Evolutionary conservation across 2,888 invertebrate genomes (phyloP), one percentile per base, ranked within the genome.

Genomic region (Thera britannica): DNA sequence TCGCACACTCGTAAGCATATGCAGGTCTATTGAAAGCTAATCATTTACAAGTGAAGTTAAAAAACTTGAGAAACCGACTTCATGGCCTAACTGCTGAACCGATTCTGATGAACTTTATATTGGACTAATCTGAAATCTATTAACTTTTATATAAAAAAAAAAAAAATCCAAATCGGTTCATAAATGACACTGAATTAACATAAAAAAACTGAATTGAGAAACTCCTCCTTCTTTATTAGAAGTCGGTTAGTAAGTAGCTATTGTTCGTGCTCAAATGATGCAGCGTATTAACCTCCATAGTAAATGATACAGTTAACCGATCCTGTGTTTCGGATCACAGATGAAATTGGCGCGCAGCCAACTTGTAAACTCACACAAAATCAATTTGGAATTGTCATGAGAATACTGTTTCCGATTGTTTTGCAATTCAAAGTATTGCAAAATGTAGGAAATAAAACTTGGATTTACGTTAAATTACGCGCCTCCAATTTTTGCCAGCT

Each of bases 291-390:
- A 58, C 44, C 36, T 3, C 36, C 2, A 12, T 51, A 62, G 48
- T 62, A 11, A 41, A 56, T 56, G n/a, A 58, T 51, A 12, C 36
- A 55, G 54, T 46, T 54, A 38, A 59, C 49, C 5, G 8, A 56
- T 51, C 36, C 44, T 46, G 54, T 55, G 58, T 49, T 23, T 11
- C 49, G 48, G 63, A 60, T 60, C 51, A 41, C 56, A 36, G 58
- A 58, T 65, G 54, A 65, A 55, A 65, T 65, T 62, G 65, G 65
- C 57, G 38, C 41, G 8, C 34, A 49, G 58, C 68, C 62, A 55
- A 58, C 36, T 55, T 58, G 65, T 55, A 57, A 36, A 11, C 49
- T 62, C 38, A 57, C 52, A 38, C 58, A 49, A 55, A 58, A 65
- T 55, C 61, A 64, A 68, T 65, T 58, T 61, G 41, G 35, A 55